Percentiles rank a stretch among this genome's conserved stretches.
Conservation (phyloP, 2,888 invertebrate genomes). For the Eustalomyia histrio region DNA sequence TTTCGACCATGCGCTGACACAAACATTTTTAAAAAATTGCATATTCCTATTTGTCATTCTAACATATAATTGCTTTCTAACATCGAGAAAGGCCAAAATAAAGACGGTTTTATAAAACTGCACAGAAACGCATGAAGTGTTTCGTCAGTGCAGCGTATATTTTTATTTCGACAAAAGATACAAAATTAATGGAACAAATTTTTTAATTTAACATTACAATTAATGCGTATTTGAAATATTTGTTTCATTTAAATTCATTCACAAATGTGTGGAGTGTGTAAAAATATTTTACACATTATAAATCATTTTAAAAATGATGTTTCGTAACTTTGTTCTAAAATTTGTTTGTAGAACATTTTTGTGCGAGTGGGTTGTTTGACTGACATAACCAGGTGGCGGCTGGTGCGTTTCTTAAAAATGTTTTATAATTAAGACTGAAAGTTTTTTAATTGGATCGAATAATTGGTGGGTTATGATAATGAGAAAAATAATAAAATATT, state of each 20-base stretch:
- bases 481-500: too few species aligned
- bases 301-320: background rate
- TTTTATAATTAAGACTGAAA: constrained; percentile 1
- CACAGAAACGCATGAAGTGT: too few species aligned
- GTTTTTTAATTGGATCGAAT: background rate
- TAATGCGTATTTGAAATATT: background rate
- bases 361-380: constrained; percentile 44
- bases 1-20: background rate
- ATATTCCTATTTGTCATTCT: too few species aligned
- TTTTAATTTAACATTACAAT: background rate
- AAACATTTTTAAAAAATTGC: too few species aligned
- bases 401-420: background rate
- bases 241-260: background rate
- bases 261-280: background rate
- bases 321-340: background rate
- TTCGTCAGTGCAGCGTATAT: background rate
- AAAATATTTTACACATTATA: background rate
- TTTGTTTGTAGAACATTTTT: constrained; percentile 2
- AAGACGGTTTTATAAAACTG: too few species aligned
- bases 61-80: too few species aligned
- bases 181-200: background rate
- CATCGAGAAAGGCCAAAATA: too few species aligned
- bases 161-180: background rate
- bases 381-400: constrained; percentile 51
- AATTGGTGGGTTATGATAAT: constrained; percentile 2